These are phyloP conservation scores for Perca flavescens DNA, from an alignment of 2,113 vertebrate genomes.

Conservation along the genomic window DNA sequence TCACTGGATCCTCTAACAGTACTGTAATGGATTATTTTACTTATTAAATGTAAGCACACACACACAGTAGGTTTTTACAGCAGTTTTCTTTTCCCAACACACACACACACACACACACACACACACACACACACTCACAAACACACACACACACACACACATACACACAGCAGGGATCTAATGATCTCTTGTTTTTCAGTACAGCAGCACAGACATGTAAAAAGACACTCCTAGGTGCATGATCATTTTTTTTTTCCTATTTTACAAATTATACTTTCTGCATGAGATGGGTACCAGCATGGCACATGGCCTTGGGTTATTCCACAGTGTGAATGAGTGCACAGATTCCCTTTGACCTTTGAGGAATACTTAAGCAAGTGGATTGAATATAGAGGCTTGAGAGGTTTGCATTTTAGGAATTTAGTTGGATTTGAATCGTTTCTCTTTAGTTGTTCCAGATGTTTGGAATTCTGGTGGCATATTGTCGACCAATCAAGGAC, in stretches of 20 bases:
- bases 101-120: constrained; percentile 8
- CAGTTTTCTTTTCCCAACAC: neutral
- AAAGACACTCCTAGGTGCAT: constrained; percentile 12
- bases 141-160: constrained; percentile 3
- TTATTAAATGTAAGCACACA: constrained; percentile 6
- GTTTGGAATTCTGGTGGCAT: constrained; percentile 30
- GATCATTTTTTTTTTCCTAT: constrained; percentile 7
- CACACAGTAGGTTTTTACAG: constrained; percentile 1
- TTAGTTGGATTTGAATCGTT: constrained; percentile 23
- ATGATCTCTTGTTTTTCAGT: constrained; percentile 10
- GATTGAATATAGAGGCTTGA: constrained; percentile 42
- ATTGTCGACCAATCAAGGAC: constrained; percentile 2
- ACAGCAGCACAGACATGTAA: constrained; percentile 31
- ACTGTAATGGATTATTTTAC: constrained; percentile 31
- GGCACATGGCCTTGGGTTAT: neutral
- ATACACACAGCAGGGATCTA: constrained; percentile 27
- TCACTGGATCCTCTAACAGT: constrained; percentile 44
- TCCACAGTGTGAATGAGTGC: constrained; percentile 40
- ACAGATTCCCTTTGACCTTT: constrained; percentile 38
- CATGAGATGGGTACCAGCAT: neutral
- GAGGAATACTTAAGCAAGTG: constrained; percentile 38
- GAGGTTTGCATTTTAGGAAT: constrained; percentile 43
- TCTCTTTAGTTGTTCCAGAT: constrained; percentile 20
- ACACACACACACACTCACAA: constrained; percentile 9
- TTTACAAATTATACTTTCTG: constrained; percentile 1